A percentile compares a stretch with the other conserved stretches of the same genome.
phyloP scores from a whole-genome alignment of 1,140 invertebrate species.

The Habropoda laboriosa region DNA sequence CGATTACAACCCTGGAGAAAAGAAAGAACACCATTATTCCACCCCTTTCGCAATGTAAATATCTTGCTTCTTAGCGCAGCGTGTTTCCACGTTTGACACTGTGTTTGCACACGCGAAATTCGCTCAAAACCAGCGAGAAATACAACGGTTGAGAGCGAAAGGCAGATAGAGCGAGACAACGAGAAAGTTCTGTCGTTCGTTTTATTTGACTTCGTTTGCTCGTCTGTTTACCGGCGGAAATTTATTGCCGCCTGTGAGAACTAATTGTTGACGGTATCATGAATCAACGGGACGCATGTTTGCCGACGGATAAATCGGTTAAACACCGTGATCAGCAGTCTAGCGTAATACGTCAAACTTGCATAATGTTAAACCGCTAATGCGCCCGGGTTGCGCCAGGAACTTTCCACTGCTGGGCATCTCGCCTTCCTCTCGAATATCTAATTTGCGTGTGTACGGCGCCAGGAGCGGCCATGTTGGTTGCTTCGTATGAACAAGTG shows the following conservation, averaged over 20 bases:
- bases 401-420: constrained; percentile 11
- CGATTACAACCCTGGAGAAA: constrained; percentile 7
- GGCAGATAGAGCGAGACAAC: neutral
- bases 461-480: too few relatives aligned
- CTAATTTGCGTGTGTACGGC: too few relatives aligned
- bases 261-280: constrained; percentile 41
- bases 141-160: neutral
- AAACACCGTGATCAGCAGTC: constrained; percentile 26
- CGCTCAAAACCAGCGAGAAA: too few relatives aligned
- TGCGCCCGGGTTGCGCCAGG: neutral
- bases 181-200: constrained; percentile 1
- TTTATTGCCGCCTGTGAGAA: constrained; percentile 32
- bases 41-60: neutral
- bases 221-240: constrained; percentile 7
- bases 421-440: neutral
- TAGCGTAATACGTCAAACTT: constrained; percentile 26
- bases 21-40: neutral
- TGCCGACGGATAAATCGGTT: constrained; percentile 33
- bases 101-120: constrained; percentile 8
- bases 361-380: constrained; percentile 25
- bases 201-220: constrained; percentile 43
- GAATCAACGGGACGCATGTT: constrained; percentile 34
- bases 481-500: too few relatives aligned
- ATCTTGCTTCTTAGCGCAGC: neutral
- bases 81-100: constrained; percentile 7